phyloP scores from a whole-genome alignment of 2,888 invertebrate genomes.

The Metellina segmentata region DNA sequence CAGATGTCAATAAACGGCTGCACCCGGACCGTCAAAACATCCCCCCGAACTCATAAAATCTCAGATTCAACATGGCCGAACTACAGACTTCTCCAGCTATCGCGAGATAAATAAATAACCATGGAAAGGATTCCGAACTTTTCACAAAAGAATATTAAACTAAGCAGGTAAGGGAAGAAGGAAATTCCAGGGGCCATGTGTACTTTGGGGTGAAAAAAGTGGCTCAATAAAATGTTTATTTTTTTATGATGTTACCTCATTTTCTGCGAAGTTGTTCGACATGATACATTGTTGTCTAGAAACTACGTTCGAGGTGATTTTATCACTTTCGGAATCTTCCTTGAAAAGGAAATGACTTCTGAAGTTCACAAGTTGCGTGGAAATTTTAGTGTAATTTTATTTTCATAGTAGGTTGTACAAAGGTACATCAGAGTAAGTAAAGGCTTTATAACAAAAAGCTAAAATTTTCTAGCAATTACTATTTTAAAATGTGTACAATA shows the following conservation, averaged over 20 bases:
- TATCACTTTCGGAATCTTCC: constrained; percentile 21
- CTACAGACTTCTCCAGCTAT: constrained; percentile 3
- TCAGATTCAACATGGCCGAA: constrained; percentile 58
- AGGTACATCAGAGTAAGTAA: too few species aligned
- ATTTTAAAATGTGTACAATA: too few species aligned
- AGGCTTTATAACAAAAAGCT: too few species aligned
- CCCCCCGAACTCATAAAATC: constrained; percentile 61
- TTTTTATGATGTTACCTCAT: constrained; percentile 23
- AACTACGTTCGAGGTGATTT: constrained; percentile 30
- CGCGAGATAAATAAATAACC: constrained; percentile 49
- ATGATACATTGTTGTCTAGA: constrained; percentile 16
- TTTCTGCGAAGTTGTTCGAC: background rate
- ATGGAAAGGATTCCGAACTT: constrained; percentile 24
- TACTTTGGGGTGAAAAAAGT: background rate
- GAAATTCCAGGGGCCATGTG: background rate
- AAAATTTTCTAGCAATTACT: too few species aligned
- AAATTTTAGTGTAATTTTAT: too few species aligned
- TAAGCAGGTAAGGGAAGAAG: constrained; percentile 13
- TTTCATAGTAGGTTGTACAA: too few species aligned
- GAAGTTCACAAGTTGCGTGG: too few species aligned
- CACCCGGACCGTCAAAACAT: constrained; percentile 40
- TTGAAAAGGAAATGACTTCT: constrained; percentile 38
- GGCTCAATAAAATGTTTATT: constrained; percentile 31
- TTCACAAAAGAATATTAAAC: constrained; percentile 34
- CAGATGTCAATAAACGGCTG: constrained; percentile 67